Evolutionary conservation across 2,888 invertebrate genomes (phyloP), one percentile per base, ranked within the genome.

Genomic region (Mystacides longicornis): DNA sequence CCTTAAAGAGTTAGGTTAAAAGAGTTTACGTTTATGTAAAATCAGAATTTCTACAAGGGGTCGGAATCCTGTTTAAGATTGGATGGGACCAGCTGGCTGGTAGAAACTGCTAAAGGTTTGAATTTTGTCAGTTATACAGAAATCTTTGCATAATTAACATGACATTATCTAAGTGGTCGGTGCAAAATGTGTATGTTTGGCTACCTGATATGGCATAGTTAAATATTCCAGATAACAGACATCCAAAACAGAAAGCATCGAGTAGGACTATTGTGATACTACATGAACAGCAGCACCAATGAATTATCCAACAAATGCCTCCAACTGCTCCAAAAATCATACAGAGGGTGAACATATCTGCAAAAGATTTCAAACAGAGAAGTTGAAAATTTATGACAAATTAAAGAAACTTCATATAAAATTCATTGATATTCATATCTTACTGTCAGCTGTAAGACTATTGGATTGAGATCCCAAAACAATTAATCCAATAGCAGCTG

Each of bases 141-240:
- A n/a, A n/a, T n/a, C n/a, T n/a, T n/a, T n/a, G n/a, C n/a, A n/a
- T n/a, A n/a, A n/a, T n/a, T n/a, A n/a, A n/a, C n/a, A n/a, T n/a
- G n/a, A n/a, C n/a, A n/a, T n/a, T n/a, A n/a, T n/a, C n/a, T n/a
- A n/a, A n/a, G n/a, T n/a, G n/a, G n/a, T n/a, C n/a, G n/a, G n/a
- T n/a, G n/a, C n/a, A n/a, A n/a, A n/a, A n/a, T n/a, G n/a, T n/a
- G n/a, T n/a, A n/a, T n/a, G n/a, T n/a, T n/a, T n/a, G n/a, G n/a
- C n/a, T n/a, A 86, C 87, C 83, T 68, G 85, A 75, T 43, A 80
- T 70, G 23, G 74, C 71, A 62, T 78, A 82, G 65, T 82, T 82
- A 31, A 80, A 63, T 9, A 81, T 67, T 14, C 83, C 77, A 1
- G 84, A 75, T 5, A 81, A 62, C 48, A 87, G 65, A 64, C 82